Base-by-base conservation (phyloP, 2,113 vertebrate genomes). In the Tachysurus vachellii region DNA sequence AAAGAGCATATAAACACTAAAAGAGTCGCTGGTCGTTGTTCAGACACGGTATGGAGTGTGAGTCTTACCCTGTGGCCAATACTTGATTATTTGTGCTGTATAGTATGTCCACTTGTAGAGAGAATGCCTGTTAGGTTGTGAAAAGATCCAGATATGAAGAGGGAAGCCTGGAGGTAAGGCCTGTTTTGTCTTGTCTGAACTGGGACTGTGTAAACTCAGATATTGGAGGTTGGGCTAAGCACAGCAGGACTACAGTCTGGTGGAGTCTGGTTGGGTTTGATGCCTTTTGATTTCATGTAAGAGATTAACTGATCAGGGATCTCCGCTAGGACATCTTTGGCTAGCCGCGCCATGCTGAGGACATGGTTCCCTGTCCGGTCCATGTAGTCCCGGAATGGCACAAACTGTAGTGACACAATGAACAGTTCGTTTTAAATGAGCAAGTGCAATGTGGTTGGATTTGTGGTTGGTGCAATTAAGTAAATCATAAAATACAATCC, bases 311-410 rank as follows among this genome's bases (percentile, higher is more conserved):
- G 97, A 88, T 98, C 97, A 0, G 97, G 97, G 89, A 98, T 97
- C 94, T 98, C 97, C 0, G 97, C 97, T 91, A 98, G 95, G 28
- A 98, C 97, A 0, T 98, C 97, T 31, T 97, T 97, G 81, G 97
- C 97, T 91, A 98, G 94, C 73, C 97, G 95, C 0, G 97, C 97
- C 97, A 98, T 98, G 91, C 97, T 98, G 81, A 98, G 93, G 87
- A 98, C 96, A 0, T 98, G 96, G 93, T 97, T 97, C 50, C 96
- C 96, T 0, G 96, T 96, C 79, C 96, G 96, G 90, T 97, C 97
- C 94, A 98, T 96, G 86, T 98, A 98, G 94, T 98, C 97, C 87
- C 97, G 95, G 94, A 98, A 98, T 1, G 97, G 97, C 82, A 98
- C 97, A 47, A 98, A 98, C 97, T 98, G 94, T 89, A 73, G 47